Evolutionary conservation across 2,797 vertebrate genomes (phyloP).

Genomic region (Xenopus petersii): DNA sequence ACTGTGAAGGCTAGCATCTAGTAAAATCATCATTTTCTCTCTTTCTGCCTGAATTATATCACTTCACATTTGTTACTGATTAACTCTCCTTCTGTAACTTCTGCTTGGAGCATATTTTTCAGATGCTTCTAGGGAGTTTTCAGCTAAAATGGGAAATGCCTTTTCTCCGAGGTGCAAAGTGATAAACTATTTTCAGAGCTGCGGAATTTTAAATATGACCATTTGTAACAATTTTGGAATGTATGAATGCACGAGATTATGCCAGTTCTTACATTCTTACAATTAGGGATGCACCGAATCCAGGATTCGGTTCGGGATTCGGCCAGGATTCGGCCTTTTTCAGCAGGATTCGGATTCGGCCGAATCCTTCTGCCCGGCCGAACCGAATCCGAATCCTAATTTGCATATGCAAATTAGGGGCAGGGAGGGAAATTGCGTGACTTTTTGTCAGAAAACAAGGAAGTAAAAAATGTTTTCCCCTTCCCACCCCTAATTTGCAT

Average conservation of each 20-base stretch:
- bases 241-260: conserved; percentile 1
- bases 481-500: too few relatives aligned
- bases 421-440: too few relatives aligned
- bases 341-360: too few relatives aligned
- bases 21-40: not conserved
- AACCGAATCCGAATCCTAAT: too few relatives aligned
- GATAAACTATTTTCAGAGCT: conserved; percentile 32
- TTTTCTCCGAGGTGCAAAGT: conserved; percentile 22
- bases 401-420: too few relatives aligned
- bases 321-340: too few relatives aligned
- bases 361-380: too few relatives aligned
- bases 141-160: conserved; percentile 24
- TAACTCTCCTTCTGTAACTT: not conserved
- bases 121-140: not conserved
- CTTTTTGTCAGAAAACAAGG: too few relatives aligned
- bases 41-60: not conserved
- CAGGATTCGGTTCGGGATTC: too few relatives aligned
- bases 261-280: conserved; percentile 13
- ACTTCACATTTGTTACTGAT: not conserved
- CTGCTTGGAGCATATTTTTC: not conserved
- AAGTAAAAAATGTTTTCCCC: too few relatives aligned
- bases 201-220: conserved; percentile 37
- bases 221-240: conserved; percentile 33
- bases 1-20: not conserved
- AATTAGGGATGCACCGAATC: too few relatives aligned